A percentile compares a stretch with the other conserved stretches of the same genome.
Evolutionary conservation across 2,113 vertebrate species (phyloP).

Genomic region (Scatophagus argus): DNA sequence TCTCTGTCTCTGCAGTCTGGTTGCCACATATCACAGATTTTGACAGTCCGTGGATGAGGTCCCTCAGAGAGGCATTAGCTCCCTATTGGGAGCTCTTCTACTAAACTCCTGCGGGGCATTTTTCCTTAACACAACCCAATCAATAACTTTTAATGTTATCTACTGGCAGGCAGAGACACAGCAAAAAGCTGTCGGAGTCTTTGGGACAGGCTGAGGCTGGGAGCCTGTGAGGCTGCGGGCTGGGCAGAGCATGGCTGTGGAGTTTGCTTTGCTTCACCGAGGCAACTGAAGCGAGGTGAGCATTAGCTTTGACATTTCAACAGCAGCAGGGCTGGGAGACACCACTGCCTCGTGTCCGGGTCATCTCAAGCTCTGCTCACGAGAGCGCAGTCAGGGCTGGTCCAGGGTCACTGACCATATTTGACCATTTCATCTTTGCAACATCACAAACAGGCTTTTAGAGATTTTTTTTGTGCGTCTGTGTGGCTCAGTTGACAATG

Average conservation of each 20-base stretch:
- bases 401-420: conserved; percentile 54
- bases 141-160: conserved; percentile 71
- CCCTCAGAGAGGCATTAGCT: conserved; percentile 70
- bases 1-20: conserved; percentile 29
- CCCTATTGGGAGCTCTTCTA: conserved; percentile 61
- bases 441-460: conserved; percentile 46
- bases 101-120: conserved; percentile 60
- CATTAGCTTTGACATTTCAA: conserved; percentile 59
- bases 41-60: conserved; percentile 68
- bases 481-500: conserved; percentile 32
- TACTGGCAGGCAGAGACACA: conserved; percentile 46
- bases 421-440: conserved; percentile 56
- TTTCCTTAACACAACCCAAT: conserved; percentile 67
- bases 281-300: conserved; percentile 44
- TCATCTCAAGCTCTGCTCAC: conserved; percentile 7
- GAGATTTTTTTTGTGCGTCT: not conserved
- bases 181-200: conserved; percentile 31
- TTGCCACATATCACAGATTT: conserved; percentile 63
- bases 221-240: not conserved
- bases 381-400: conserved; percentile 28
- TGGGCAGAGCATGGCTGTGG: conserved; percentile 24
- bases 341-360: conserved; percentile 4
- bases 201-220: conserved; percentile 10
- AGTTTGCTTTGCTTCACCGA: conserved; percentile 13
- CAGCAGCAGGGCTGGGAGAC: conserved; percentile 21